A percentile compares a stretch with the other conserved stretches of the same genome.
These are phyloP conservation scores for Galerucella nymphaeae DNA, from an alignment of 2,888 invertebrate genomes.

Conservation along the genomic window DNA sequence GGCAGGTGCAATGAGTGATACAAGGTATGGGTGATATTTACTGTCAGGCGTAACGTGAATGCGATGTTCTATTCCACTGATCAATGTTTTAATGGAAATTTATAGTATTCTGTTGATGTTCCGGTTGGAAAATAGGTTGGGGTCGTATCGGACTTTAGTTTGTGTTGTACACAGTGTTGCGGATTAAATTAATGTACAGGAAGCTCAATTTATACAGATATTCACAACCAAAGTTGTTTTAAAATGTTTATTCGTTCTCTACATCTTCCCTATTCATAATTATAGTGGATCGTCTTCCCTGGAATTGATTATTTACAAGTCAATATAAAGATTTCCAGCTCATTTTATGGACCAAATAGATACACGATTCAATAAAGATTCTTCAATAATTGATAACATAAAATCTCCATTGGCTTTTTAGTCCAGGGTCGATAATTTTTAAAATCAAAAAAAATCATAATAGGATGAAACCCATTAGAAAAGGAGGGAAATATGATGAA, in stretches of 20 bases:
- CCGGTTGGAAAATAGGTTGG: conserved; percentile 1
- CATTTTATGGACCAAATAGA: too few relatives aligned
- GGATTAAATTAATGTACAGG: not conserved
- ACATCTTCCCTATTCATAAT: too few relatives aligned
- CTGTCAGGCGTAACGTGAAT: conserved; percentile 30
- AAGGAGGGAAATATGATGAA: too few relatives aligned
- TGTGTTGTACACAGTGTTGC: not conserved
- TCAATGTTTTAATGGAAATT: conserved; percentile 9
- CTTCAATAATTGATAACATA: not conserved
- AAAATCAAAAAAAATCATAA: too few relatives aligned
- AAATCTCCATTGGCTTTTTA: conserved; percentile 3
- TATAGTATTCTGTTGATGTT: not conserved
- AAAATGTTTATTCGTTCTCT: too few relatives aligned
- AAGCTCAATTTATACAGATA: not conserved
- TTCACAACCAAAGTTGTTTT: not conserved
- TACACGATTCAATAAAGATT: not conserved
- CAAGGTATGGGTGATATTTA: conserved; percentile 36
- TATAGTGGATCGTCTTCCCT: too few relatives aligned
- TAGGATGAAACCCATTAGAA: too few relatives aligned
- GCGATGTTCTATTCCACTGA: conserved; percentile 9
- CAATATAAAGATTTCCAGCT: too few relatives aligned
- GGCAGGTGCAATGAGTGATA: conserved; percentile 33
- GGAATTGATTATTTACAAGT: too few relatives aligned
- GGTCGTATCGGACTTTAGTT: not conserved
- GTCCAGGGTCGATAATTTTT: too few relatives aligned